Evolutionary conservation across 2,797 vertebrate genomes (phyloP).

Genomic region (Spinus pinus): DNA sequence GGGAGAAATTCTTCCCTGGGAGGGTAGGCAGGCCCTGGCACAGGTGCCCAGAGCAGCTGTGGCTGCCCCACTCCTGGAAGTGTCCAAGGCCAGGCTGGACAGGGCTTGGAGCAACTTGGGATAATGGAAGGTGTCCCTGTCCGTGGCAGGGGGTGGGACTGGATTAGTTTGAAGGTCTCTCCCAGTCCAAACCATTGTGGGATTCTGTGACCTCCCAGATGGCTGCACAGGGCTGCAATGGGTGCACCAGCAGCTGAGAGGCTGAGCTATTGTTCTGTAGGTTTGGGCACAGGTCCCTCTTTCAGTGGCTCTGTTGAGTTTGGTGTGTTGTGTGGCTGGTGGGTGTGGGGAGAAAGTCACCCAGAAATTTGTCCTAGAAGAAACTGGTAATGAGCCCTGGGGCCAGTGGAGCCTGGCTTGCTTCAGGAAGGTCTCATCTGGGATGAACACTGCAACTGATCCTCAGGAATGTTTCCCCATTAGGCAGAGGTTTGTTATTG

Average conservation of each 20-base stretch:
- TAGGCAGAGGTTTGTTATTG: background rate
- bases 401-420: background rate
- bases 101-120: rapidly evolving
- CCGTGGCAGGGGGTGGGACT: rapidly evolving
- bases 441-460: background rate
- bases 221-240: background rate
- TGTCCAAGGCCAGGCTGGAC: rapidly evolving
- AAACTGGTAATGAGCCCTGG: background rate
- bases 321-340: background rate
- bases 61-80: background rate
- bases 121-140: rapidly evolving
- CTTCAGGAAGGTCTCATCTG: background rate
- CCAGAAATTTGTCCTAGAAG: background rate
- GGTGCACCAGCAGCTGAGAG: background rate
- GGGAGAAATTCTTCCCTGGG: background rate
- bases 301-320: background rate
- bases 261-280: background rate
- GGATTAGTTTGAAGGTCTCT: background rate
- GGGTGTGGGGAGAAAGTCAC: background rate
- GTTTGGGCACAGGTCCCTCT: background rate
- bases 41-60: background rate
- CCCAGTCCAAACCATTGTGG: background rate
- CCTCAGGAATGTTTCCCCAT: background rate
- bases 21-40: rapidly evolving
- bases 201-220: background rate